Percentiles rank a stretch among this genome's conserved stretches.
Conservation (phyloP, 2,113 vertebrate species). For the Crocuta crocuta region DNA sequence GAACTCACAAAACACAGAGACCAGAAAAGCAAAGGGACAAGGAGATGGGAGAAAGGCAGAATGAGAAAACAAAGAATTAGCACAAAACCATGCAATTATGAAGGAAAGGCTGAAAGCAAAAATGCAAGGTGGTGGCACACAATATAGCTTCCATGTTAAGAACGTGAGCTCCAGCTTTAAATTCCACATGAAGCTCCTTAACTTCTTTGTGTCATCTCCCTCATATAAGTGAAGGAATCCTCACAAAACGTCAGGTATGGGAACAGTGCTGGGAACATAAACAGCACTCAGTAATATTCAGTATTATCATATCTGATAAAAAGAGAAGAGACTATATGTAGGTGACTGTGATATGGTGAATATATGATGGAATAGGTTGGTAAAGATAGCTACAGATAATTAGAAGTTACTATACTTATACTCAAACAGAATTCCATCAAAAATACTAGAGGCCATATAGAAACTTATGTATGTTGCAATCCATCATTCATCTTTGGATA, state of each 20-base stretch:
- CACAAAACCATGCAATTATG: background rate
- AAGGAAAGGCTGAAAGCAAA: background rate
- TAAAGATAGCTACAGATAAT: background rate
- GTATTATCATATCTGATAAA: background rate
- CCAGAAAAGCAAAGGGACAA: background rate
- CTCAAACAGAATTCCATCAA: conserved; percentile 28
- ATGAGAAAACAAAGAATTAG: background rate
- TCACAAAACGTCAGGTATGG: background rate
- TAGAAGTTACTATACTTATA: background rate
- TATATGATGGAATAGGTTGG: background rate
- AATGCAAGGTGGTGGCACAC: background rate
- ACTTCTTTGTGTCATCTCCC: background rate
- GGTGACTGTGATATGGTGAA: background rate
- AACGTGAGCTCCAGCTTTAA: background rate
- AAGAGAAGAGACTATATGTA: background rate
- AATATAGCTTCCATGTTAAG: background rate
- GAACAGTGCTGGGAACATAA: background rate
- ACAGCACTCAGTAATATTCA: background rate
- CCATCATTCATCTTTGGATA: background rate
- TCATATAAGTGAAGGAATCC: background rate
- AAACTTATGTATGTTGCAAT: background rate
- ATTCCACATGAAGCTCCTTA: background rate
- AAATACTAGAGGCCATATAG: background rate
- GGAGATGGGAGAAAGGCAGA: background rate
- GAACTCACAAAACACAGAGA: background rate